A percentile compares a stretch with the other conserved stretches of the same genome.
Evolutionary conservation across 2,888 invertebrate species (phyloP).

Genomic region (Phania funesta): DNA sequence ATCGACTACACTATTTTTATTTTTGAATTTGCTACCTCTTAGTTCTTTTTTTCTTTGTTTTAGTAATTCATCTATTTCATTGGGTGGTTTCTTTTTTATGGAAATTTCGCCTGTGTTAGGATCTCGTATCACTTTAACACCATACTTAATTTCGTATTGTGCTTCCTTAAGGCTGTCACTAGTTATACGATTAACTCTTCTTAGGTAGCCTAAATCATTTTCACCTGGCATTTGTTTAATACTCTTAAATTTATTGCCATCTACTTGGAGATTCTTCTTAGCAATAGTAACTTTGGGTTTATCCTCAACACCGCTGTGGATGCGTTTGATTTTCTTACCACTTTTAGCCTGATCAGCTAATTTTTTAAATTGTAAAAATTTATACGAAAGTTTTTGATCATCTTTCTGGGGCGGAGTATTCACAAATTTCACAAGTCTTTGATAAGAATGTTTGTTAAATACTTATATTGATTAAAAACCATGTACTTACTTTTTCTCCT

Average conservation of each 20-base stretch:
- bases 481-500: conserved; percentile 82
- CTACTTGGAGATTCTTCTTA: conserved; percentile 60
- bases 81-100: conserved; percentile 81
- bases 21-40: conserved; percentile 76
- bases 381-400: conserved; percentile 88
- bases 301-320: conserved; percentile 74
- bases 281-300: conserved; percentile 69
- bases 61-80: conserved; percentile 82
- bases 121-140: conserved; percentile 83
- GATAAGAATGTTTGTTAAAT: neutral
- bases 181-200: conserved; percentile 85
- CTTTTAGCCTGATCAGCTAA: conserved; percentile 81
- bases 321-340: conserved; percentile 75
- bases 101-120: conserved; percentile 81
- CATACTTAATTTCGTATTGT: conserved; percentile 84
- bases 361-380: conserved; percentile 84
- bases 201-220: conserved; percentile 83
- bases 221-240: conserved; percentile 85
- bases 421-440: conserved; percentile 86
- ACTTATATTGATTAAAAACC: neutral
- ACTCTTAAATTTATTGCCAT: conserved; percentile 80
- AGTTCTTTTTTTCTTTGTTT: conserved; percentile 77
- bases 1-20: conserved; percentile 66
- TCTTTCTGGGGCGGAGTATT: conserved; percentile 87
- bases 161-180: conserved; percentile 83